phyloP scores from a whole-genome alignment of 2,113 vertebrate genomes.

The Peucedramus taeniatus region DNA sequence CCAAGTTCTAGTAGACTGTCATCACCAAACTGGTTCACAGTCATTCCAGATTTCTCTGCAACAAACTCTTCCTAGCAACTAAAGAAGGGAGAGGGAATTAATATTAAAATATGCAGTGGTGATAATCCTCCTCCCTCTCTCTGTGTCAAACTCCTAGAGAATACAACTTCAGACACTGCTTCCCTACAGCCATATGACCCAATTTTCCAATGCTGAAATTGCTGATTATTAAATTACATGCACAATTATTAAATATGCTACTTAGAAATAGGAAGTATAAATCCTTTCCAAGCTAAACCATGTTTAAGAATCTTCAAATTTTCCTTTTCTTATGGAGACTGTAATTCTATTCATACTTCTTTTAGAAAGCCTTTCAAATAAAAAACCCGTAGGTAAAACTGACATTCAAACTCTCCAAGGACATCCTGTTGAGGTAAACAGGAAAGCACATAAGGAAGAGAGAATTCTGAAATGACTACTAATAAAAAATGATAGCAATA shows the following conservation, averaged over 20 bases:
- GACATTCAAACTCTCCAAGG: background rate
- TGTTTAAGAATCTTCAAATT: background rate
- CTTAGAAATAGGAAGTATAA: constrained; percentile 19
- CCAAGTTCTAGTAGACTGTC: background rate
- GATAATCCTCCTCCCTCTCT: constrained; percentile 23
- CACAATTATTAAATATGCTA: constrained; percentile 27
- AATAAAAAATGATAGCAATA: background rate
- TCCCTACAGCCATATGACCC: constrained; percentile 40
- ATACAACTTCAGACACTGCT: constrained; percentile 33
- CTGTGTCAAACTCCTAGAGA: constrained; percentile 7
- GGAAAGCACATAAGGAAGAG: background rate
- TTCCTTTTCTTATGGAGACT: background rate
- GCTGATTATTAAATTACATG: constrained; percentile 43
- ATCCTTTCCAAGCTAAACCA: background rate
- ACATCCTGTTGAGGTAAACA: background rate
- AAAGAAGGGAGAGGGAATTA: background rate
- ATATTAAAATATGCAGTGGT: constrained; percentile 13
- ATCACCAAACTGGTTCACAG: background rate
- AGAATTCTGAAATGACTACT: background rate
- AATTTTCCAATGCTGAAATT: constrained; percentile 45
- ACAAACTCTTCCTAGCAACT: background rate
- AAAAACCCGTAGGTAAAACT: background rate
- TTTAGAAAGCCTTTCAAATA: background rate
- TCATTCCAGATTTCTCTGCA: background rate
- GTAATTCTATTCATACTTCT: background rate